These are phyloP conservation scores for Sebastes aleutianus DNA, from an alignment of 2,797 vertebrate species.

Conservation along the genomic window DNA sequence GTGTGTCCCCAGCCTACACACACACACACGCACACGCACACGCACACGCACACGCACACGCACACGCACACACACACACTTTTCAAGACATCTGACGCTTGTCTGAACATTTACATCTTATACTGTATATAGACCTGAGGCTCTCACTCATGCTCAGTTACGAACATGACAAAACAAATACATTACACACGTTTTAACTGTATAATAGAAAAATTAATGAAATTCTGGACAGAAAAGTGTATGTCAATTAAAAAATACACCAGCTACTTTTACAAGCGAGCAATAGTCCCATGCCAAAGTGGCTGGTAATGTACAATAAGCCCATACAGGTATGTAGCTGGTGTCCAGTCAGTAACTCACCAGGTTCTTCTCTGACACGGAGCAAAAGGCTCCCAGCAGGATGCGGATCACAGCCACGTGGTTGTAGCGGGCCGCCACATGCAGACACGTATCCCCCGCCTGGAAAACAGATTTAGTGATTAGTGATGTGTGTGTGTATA, in stretches of 20 bases:
- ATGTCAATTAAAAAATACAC: neutral
- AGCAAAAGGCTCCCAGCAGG: constrained; percentile 95
- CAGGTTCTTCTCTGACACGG: constrained; percentile 94
- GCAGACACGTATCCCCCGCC: constrained; percentile 94
- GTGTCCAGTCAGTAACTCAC: constrained; percentile 75
- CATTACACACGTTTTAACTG: neutral
- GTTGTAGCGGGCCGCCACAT: constrained; percentile 95
- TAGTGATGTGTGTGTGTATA: neutral
- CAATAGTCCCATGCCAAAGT: neutral
- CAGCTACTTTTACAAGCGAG: neutral
- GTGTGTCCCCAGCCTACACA: constrained; percentile 90
- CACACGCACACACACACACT: neutral
- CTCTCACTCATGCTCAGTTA: neutral
- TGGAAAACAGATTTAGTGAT: constrained; percentile 55
- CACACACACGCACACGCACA: too few species aligned
- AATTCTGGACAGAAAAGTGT: neutral
- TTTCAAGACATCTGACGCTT: too few species aligned
- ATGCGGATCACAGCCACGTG: constrained; percentile 90
- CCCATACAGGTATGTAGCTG: too few species aligned
- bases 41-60: too few species aligned
- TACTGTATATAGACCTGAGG: neutral
- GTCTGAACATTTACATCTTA: neutral
- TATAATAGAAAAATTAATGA: neutral
- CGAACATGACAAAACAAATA: neutral
- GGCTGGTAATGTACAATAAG: neutral